Base-by-base conservation (phyloP, 2,797 vertebrate genomes). In the Nannoperca obscura region DNA sequence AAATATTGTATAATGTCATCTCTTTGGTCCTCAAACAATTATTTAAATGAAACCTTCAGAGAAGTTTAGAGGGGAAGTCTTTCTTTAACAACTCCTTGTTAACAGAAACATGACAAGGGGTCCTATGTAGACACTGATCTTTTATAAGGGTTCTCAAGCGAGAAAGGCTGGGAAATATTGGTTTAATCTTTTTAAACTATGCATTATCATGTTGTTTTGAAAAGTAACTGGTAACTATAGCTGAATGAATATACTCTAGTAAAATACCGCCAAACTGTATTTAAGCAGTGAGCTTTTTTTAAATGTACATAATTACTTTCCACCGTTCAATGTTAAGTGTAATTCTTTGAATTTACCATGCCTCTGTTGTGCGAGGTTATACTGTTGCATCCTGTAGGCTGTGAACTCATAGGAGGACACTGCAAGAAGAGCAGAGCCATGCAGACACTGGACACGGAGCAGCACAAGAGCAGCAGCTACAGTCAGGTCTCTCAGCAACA, bases 371-470 rank as follows among this genome's bases (percentile, higher is more conserved):
- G 77, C 91, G 71, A 96, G 27, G 69, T 93, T 90, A 89, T 93
- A 96, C 64, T 96, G 95, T 61, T 96, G 95, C 95, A 96, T 96
- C 89, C 95, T 93, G 86, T 95, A 96, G 49, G 94, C 95, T 0
- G 87, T 95, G 85, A 96, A 96, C 91, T 95, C 94, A 53, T 95
- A 94, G 54, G 95, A 94, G 22, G 93, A 93, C 0, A 93, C 86
- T 0, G 92, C 86, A 20, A 93, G 78, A 54, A 95, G 88, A 22
- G 88, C 91, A 0, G 93, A 94, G 27, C 91, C 86, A 1, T 90
- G 85, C 38, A 93, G 74, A 19, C 74, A 30, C 59, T 86, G 86
- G 13, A 84, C 86, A 36, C 63, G 89, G 64, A 95, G 44, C 83
- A 95, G 84, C 74, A 95, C 78, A 54, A 92, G 22, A 5, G 60